Conservation (phyloP, 2,113 vertebrate genomes). For the Cathartes aura region DNA sequence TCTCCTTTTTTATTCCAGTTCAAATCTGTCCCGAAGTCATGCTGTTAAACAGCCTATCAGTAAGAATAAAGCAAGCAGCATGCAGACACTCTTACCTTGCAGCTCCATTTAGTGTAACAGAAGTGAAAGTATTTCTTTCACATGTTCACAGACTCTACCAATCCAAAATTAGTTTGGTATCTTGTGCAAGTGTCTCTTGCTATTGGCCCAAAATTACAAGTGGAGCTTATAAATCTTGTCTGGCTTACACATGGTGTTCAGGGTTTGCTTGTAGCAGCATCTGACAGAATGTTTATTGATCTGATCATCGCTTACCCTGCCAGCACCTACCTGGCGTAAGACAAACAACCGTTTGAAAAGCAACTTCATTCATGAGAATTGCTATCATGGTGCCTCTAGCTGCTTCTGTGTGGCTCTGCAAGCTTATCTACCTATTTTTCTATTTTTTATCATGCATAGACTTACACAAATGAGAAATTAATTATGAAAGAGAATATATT, state of each 20-base stretch:
- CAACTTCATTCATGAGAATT: not conserved
- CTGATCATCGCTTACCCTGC: not conserved
- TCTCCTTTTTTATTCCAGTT: not conserved
- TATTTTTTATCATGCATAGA: not conserved
- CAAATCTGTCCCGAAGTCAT: not conserved
- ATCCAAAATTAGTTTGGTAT: not conserved
- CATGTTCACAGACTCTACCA: not conserved
- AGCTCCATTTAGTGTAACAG: not conserved
- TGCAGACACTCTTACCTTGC: not conserved
- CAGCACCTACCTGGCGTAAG: not conserved
- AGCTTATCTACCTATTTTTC: not conserved
- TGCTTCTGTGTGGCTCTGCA: not conserved
- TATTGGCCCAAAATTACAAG: not conserved
- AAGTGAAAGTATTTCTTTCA: conserved; percentile 50
- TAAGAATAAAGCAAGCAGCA: not conserved
- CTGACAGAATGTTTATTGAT: not conserved
- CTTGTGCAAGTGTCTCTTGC: not conserved
- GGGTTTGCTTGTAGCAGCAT: not conserved
- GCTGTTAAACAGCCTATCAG: not conserved
- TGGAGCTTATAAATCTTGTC: not conserved
- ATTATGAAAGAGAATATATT: not conserved
- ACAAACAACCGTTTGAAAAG: not conserved
- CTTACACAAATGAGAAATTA: not conserved
- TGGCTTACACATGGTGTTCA: not conserved
- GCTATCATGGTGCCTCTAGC: not conserved